phyloP scores from a whole-genome alignment of 2,797 vertebrate species.

The Borostomias antarcticus region DNA sequence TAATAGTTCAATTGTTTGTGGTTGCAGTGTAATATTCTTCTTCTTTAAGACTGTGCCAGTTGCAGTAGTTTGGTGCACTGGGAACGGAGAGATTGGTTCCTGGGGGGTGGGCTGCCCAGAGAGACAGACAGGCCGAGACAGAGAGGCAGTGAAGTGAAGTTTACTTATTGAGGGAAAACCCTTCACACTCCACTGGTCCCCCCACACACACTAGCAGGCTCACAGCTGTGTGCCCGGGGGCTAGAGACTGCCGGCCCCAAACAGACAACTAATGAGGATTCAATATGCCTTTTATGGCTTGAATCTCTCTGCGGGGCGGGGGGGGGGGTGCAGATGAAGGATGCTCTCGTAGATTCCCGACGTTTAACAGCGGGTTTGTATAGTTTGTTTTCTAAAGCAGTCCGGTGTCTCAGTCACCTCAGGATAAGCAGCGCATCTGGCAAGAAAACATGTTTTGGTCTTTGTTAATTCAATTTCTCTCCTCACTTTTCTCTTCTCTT shows the following conservation, averaged over 20 bases:
- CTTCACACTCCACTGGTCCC: constrained; percentile 44
- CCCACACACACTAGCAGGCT: constrained; percentile 27
- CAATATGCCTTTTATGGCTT: constrained; percentile 30
- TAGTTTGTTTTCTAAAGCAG: constrained; percentile 3
- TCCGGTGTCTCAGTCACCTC: neutral
- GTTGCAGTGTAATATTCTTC: too few relatives aligned
- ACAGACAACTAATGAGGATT: constrained; percentile 38
- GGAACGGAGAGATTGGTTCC: too few relatives aligned
- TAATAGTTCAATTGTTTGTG: too few relatives aligned
- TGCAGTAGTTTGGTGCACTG: too few relatives aligned
- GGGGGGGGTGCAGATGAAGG: neutral
- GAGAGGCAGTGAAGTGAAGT: constrained; percentile 42
- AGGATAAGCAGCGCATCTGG: constrained; percentile 44
- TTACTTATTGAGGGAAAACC: constrained; percentile 45
- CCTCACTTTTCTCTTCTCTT: neutral
- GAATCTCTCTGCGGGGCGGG: constrained; percentile 38
- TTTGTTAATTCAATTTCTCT: neutral
- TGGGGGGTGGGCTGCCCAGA: too few relatives aligned
- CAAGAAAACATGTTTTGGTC: constrained; percentile 20
- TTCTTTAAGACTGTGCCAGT: too few relatives aligned
- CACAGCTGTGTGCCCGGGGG: constrained; percentile 19
- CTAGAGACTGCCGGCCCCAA: constrained; percentile 30
- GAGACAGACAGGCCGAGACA: constrained; percentile 28
- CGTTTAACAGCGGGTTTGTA: neutral
- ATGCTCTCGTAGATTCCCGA: constrained; percentile 1